Evolutionary conservation across 2,888 invertebrate genomes (phyloP), one percentile per base, ranked within the genome.

Genomic region (Oligia latruncula): DNA sequence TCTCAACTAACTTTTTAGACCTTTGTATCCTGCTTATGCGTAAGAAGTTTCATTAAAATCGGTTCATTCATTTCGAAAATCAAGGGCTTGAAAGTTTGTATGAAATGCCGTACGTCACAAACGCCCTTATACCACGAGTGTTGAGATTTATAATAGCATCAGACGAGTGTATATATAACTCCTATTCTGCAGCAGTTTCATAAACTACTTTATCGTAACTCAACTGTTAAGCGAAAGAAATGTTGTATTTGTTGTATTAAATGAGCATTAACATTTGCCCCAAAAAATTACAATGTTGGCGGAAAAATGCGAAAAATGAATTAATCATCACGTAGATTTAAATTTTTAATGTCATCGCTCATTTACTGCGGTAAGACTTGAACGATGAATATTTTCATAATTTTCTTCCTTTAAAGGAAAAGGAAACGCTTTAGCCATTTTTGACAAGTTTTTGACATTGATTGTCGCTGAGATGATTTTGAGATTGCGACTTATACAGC

Each of bases 341-440:
- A 88, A 92, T 88, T 91, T 86, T 83, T 90, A 90, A 92, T 91
- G n/a, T 80, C 52, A 29, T 65, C 84, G 90, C 79, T 92, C 92
- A 87, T 88, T 92, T 70, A 71, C 46, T 71, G 60, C 70, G 20
- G 60, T 74, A 80, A 66, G 40, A 78, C 64, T 79, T 82, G 40
- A 62, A 58, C 13, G 43, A 73, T 84, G 70, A 43, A 55, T 66
- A 71, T 43, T 78, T 81, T 52, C 40, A 71, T 60, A 2, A 43
- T n/a, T 64, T 80, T 15, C 3, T 40, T 73, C n/a, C 1, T 52
- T 23, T 64, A n/a, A 23, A 43, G 4, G 23, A 65, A 43, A 23
- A 29, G n/a, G 23, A 43, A 23, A 29, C n/a, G 17, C 2, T 20
- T 4, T 43, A 29, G 8, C 4, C 29, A 29, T 29, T 29, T 29